Evolutionary conservation across 2,113 vertebrate genomes (phyloP), one percentile per base, ranked within the genome.

Genomic region (cattle (Bos taurus)): DNA sequence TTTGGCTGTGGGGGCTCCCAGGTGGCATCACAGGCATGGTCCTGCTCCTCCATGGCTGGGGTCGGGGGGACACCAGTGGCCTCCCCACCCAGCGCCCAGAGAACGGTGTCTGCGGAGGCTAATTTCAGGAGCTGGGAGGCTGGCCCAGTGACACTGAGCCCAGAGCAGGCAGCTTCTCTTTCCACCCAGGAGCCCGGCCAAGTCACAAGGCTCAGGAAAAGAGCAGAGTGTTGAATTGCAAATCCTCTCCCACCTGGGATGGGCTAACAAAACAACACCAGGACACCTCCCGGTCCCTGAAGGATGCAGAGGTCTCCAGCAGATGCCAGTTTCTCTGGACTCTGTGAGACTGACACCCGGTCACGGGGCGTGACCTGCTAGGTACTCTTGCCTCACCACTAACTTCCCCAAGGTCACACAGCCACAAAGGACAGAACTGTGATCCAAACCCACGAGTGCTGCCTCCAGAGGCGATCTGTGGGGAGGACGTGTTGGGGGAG

Each of bases 161-260:
- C 40, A 12, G 19, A 15, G 80, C 93, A 57, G 74, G 74, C 59
- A 4, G 62, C 81, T 92, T 94, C 93, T 88, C 95, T 93, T 81
- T 82, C 26, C 78, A 46, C 80, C 83, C 83, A n/a, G 54, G 94
- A 97, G 94, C 56, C 13, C 0, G 0, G 98, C 97, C 98, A 98
- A 98, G 98, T 98, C 97, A 98, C 97, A 97, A 82, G 97, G 95
- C 62, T 90, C 83, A 56, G 90, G 80, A 40, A 91, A n/a, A 91
- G 93, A 93, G 97, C 96, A 19, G 94, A 82, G 98, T 97, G 97
- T 97, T 97, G 85, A 92, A 94, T 95, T 97, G 97, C 98, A 98
- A 97, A 91, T 92, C 95, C 95, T 97, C 78, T 90, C 96, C 96
- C 94, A 97, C 97, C 98, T 97, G 97, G 64, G 57, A 28, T 57